These are phyloP conservation scores for Drosophila paramelanica DNA, from an alignment of 2,888 invertebrate species.

Conservation along the genomic window DNA sequence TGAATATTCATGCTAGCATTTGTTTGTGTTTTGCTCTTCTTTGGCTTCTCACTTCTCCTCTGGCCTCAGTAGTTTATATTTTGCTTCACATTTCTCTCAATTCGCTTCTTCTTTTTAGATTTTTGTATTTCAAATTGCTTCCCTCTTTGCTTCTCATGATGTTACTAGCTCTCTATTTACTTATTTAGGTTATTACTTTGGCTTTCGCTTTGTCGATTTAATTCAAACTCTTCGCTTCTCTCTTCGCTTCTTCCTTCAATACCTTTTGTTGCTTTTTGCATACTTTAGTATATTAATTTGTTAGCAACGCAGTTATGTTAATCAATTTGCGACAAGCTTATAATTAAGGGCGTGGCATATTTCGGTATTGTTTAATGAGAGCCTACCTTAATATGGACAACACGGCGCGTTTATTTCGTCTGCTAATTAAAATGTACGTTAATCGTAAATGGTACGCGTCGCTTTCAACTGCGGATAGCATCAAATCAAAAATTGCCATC, in stretches of 20 bases:
- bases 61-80: background rate
- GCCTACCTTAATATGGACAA: slow-evolving; percentile 39
- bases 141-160: background rate
- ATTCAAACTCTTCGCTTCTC: background rate
- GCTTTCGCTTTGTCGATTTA: too few species aligned
- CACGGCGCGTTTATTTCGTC: slow-evolving; percentile 39
- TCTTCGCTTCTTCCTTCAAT: background rate
- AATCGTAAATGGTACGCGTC: slow-evolving; percentile 63
- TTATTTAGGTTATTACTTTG: background rate
- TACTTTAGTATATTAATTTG: background rate
- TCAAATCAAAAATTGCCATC: slow-evolving; percentile 48
- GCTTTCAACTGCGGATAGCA: slow-evolving; percentile 32
- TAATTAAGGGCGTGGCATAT: slow-evolving; percentile 22
- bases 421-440: slow-evolving; percentile 74
- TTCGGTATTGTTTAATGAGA: slow-evolving; percentile 19
- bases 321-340: background rate
- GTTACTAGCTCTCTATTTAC: background rate
- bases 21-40: background rate
- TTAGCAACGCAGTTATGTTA: background rate
- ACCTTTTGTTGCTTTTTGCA: background rate
- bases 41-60: background rate
- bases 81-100: background rate
- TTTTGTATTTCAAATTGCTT: background rate
- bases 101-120: background rate
- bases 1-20: background rate